Base-by-base conservation (phyloP, 2,113 vertebrate genomes). In the Rallus limicola region DNA sequence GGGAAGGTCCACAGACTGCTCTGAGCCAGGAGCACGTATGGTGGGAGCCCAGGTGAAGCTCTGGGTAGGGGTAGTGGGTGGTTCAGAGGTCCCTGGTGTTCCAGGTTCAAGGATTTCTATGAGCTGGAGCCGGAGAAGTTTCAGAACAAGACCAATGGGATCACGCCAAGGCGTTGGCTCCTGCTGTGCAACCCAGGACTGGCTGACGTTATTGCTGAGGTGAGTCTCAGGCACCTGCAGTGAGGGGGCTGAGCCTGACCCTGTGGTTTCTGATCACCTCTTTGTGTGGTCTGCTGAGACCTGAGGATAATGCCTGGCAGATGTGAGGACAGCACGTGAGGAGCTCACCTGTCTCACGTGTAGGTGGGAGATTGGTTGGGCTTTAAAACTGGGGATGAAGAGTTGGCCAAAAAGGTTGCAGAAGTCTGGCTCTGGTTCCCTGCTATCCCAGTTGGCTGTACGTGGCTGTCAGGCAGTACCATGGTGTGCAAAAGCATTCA, bases 121-220 rank as follows among this genome's bases (percentile, higher is more conserved):
- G 98, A 99, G 17, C 74, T 99, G 58, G 98, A 99, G 53, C 98
- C 98, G 0, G 96, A 98, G 76, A 99, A 99, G 93, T 99, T 99
- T 93, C 99, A 99, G 97, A 99, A 99, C 91, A 99, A 99, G 97
- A 99, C 98, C 0, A 99, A 99, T 0, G 99, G 99, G 26, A 98
- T 99, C 96, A 99, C 98, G 0, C 98, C 99, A 0, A 97, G 98
- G 20, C 98, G 98, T 68, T 99, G 99, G 99, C 98, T 99, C n/a
- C 96, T 99, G 78, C 97, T 99, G 50, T 99, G 98, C 82, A 99
- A 99, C 96, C 99, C 98, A 0, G 99, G 99, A 23, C 98, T 99
- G 33, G 98, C 99, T 0, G 98, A 99, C 0, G 53, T 98, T 90
- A 98, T 99, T 26, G 97, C 98, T 48, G 98, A 99, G 98, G 99